A percentile compares a stretch with the other conserved stretches of the same genome.
Evolutionary conservation across 2,113 vertebrate species (phyloP).

Genomic region (Eidolon helvum): DNA sequence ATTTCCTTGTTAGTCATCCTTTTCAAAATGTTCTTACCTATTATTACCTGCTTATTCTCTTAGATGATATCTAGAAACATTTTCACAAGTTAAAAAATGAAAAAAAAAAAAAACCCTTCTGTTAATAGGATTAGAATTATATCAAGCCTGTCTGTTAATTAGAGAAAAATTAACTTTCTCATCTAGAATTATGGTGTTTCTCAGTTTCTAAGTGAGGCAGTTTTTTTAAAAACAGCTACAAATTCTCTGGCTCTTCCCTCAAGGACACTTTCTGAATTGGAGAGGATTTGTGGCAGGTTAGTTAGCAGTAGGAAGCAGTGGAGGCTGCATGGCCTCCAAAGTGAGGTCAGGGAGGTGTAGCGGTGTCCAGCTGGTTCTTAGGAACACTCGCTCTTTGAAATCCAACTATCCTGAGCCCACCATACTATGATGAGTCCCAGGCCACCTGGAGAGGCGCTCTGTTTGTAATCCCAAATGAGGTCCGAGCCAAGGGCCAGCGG

Average conservation of each 20-base stretch:
- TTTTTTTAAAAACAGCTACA: background rate
- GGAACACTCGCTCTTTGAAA: background rate
- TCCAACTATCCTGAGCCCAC: background rate
- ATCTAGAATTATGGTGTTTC: background rate
- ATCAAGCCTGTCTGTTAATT: background rate
- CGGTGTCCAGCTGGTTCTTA: background rate
- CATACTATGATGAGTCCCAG: background rate
- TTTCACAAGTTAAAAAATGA: background rate
- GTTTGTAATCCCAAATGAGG: background rate
- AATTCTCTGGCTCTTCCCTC: background rate
- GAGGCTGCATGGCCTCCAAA: rapidly evolving
- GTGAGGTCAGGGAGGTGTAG: background rate
- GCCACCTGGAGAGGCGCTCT: background rate
- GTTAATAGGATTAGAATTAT: background rate
- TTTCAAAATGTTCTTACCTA: background rate
- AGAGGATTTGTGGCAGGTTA: background rate
- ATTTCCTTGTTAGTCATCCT: background rate
- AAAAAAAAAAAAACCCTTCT: background rate
- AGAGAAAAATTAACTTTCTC: background rate
- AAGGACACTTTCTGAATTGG: background rate
- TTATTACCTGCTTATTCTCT: background rate
- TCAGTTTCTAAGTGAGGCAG: background rate
- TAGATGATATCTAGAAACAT: background rate
- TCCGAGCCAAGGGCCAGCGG: background rate
- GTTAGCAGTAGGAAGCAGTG: rapidly evolving